Evolutionary conservation across 2,797 vertebrate species (phyloP).

Genomic region (Intellagama lesueurii): DNA sequence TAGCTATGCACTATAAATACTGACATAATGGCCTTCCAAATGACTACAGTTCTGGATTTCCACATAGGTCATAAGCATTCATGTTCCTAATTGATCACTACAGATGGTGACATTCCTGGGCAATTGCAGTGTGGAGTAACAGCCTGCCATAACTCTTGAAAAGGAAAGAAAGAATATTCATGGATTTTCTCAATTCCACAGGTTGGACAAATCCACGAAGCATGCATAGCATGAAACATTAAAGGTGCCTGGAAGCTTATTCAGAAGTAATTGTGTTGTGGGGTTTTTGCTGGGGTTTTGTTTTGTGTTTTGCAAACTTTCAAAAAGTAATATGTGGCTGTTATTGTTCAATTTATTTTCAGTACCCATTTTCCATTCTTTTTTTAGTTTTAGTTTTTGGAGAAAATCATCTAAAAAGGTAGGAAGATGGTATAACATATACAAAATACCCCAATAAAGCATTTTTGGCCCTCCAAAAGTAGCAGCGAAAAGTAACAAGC

Average conservation of each 20-base stretch:
- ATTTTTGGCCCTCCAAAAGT: no score
- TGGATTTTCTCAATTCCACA: no score
- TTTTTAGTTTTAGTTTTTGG: no score
- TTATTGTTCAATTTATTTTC: background rate
- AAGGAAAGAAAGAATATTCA: background rate
- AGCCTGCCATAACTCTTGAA: background rate
- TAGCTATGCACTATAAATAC: background rate
- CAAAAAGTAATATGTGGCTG: constrained; percentile 20
- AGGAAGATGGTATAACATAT: no score
- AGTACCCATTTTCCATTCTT: background rate
- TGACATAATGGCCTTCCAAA: background rate
- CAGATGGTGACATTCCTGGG: background rate
- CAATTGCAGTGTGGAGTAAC: background rate
- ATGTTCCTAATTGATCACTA: background rate
- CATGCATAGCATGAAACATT: background rate
- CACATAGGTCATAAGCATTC: background rate
- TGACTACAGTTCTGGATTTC: background rate
- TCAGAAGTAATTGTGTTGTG: no score
- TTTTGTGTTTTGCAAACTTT: no score
- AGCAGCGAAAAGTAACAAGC: no score
- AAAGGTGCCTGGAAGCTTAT: no score
- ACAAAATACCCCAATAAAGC: no score
- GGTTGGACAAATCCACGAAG: background rate
- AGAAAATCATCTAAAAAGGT: no score
- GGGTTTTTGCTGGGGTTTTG: no score